phyloP scores from a whole-genome alignment of 2,113 vertebrate genomes.

The Electrona antarctica region DNA sequence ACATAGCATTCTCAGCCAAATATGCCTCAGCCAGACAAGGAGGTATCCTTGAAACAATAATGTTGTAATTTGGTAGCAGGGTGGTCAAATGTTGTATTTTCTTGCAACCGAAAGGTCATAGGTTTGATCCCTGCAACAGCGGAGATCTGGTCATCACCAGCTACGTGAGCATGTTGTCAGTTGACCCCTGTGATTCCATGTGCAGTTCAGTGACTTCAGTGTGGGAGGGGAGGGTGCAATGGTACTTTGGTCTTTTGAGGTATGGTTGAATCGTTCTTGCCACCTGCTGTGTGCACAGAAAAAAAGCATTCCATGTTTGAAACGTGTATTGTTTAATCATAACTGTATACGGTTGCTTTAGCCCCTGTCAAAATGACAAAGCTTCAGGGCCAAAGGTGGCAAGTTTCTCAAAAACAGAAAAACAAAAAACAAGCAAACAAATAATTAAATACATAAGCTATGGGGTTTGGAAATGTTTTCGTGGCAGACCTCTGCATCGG shows the following conservation, averaged over 20 bases:
- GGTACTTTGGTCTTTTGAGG: slow-evolving; percentile 22
- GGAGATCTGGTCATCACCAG: not conserved
- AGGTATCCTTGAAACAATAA: too few relatives aligned
- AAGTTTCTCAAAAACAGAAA: slow-evolving; percentile 28
- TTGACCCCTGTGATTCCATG: not conserved
- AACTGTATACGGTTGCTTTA: slow-evolving; percentile 42
- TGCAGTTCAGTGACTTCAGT: not conserved
- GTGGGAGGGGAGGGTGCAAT: not conserved
- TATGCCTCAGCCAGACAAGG: too few relatives aligned
- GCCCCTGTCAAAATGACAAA: slow-evolving; percentile 61
- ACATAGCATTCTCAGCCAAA: too few relatives aligned
- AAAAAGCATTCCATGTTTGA: slow-evolving; percentile 40
- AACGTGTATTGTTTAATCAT: slow-evolving; percentile 38
- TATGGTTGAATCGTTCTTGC: slow-evolving; percentile 1
- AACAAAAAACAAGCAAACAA: too few relatives aligned
- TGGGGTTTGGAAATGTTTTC: too few relatives aligned
- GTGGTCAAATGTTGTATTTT: not conserved
- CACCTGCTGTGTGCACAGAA: slow-evolving; percentile 12
- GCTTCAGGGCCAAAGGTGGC: slow-evolving; percentile 48
- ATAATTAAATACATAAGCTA: too few relatives aligned
- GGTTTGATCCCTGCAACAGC: slow-evolving; percentile 30
- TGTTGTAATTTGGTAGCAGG: not conserved
- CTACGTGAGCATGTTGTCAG: not conserved
- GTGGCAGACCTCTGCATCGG: too few relatives aligned
- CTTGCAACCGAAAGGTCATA: slow-evolving; percentile 6